Evolutionary conservation across 2,888 invertebrate species (phyloP).

Genomic region (Clunio marinus): DNA sequence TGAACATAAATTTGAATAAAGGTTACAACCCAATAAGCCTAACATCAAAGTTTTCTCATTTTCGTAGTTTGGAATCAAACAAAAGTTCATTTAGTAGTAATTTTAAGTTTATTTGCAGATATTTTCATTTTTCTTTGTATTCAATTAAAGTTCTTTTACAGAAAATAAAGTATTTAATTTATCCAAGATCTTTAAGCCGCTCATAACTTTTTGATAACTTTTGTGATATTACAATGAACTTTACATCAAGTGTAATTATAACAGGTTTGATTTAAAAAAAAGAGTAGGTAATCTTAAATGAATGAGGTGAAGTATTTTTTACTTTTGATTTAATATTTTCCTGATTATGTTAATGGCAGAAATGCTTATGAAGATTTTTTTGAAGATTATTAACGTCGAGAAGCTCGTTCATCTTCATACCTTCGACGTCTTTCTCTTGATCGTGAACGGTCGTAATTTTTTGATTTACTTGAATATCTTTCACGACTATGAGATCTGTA

Average conservation of each 20-base stretch:
- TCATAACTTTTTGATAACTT: too few relatives aligned
- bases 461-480: neutral
- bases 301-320: constrained; percentile 5
- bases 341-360: neutral
- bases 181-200: too few relatives aligned
- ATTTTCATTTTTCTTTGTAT: too few relatives aligned
- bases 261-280: too few relatives aligned
- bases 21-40: constrained; percentile 22
- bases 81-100: neutral
- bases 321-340: constrained; percentile 3
- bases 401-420: constrained; percentile 18
- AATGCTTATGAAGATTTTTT: neutral
- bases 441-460: constrained; percentile 12
- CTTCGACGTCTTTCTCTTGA: neutral
- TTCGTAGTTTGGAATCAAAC: neutral
- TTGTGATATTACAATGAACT: too few relatives aligned
- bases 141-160: too few relatives aligned
- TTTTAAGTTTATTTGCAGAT: neutral
- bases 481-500: constrained; percentile 24
- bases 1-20: constrained; percentile 22
- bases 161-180: too few relatives aligned
- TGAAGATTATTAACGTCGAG: neutral
- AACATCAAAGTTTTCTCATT: neutral
- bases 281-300: neutral
- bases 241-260: too few relatives aligned